phyloP scores from a whole-genome alignment of 2,113 vertebrate species.

The Chauna torquata region DNA sequence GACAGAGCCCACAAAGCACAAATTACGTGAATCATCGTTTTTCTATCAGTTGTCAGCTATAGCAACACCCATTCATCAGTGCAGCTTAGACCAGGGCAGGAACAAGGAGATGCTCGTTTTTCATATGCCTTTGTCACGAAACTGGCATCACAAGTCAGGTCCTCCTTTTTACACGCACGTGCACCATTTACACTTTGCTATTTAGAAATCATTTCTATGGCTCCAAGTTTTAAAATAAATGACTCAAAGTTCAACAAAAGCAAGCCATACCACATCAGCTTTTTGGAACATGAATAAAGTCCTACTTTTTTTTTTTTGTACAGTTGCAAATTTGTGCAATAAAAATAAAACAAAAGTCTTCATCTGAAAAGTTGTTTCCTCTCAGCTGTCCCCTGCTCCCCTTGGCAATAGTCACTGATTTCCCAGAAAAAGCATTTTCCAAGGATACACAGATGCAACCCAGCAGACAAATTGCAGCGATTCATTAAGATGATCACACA shows the following conservation, averaged over 20 bases:
- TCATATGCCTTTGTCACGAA: neutral
- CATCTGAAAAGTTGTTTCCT: neutral
- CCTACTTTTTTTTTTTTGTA: neutral
- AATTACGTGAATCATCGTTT: constrained; percentile 42
- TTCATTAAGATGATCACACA: neutral
- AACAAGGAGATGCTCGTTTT: neutral
- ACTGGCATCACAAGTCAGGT: neutral
- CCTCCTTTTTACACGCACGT: neutral
- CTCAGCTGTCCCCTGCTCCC: neutral
- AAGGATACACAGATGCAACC: neutral
- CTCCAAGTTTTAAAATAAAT: neutral
- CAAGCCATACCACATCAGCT: neutral
- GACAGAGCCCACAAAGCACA: neutral
- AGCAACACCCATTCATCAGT: constrained; percentile 19
- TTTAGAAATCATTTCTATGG: neutral
- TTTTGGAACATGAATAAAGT: neutral
- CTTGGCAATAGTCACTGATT: neutral
- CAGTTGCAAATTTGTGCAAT: neutral
- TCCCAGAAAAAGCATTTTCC: neutral
- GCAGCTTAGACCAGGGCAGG: neutral
- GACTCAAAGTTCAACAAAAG: neutral
- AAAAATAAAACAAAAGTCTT: neutral
- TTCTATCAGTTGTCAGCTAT: constrained; percentile 40
- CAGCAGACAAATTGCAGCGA: neutral
- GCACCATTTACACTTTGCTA: neutral